A percentile compares a stretch with the other conserved stretches of the same genome.
Conservation (phyloP, 2,113 vertebrate genomes). For the Chiloscyllium plagiosum region DNA sequence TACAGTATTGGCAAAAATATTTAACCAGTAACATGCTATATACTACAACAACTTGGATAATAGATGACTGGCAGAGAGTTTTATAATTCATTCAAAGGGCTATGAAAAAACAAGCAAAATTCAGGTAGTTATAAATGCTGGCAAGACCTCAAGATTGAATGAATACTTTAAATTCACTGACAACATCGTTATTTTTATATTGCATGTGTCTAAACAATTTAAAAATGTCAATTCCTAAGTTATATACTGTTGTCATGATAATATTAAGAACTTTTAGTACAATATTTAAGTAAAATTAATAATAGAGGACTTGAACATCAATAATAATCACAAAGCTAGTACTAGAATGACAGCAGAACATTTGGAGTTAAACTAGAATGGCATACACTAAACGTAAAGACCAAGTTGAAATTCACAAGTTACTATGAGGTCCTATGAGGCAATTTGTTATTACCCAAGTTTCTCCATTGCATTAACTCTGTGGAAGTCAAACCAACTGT, state of each 20-base stretch:
- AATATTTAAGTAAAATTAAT: background rate
- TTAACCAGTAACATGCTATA: background rate
- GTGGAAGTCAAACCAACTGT: background rate
- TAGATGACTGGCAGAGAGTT: background rate
- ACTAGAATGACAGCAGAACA: background rate
- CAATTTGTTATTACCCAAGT: background rate
- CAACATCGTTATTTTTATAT: background rate
- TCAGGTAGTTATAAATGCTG: background rate
- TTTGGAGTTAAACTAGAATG: background rate
- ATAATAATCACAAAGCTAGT: background rate
- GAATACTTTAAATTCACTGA: background rate
- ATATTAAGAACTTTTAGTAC: background rate
- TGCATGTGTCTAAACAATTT: background rate
- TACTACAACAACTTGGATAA: background rate
- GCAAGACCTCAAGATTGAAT: background rate
- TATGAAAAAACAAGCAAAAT: background rate
- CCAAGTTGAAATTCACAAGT: background rate
- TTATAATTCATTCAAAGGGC: background rate
- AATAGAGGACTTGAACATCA: background rate
- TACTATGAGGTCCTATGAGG: background rate
- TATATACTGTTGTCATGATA: background rate
- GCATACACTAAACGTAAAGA: background rate
- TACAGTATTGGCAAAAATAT: background rate
- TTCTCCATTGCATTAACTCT: background rate
- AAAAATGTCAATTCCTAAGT: background rate